Conservation (phyloP, 2,113 vertebrate genomes). For the Misgurnus mizolepis region DNA sequence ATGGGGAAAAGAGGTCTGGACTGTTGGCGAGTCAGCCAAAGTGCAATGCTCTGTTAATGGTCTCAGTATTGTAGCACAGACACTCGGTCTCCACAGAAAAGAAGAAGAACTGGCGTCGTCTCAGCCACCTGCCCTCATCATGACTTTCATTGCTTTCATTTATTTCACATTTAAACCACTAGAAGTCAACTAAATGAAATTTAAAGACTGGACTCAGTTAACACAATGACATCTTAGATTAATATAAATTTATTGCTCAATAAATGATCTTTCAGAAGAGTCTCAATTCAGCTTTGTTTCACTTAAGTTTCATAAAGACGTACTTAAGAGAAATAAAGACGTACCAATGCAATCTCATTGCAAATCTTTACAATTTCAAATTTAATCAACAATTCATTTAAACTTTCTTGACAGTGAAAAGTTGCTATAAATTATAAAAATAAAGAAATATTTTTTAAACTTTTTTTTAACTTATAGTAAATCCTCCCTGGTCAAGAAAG, state of each 20-base stretch:
- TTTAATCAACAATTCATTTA: too few relatives aligned
- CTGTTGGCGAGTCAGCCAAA: constrained; percentile 79
- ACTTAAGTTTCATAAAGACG: too few relatives aligned
- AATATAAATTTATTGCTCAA: background rate
- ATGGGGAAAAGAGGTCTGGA: constrained; percentile 56
- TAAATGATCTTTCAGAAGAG: too few relatives aligned
- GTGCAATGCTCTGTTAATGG: constrained; percentile 75
- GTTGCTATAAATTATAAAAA: too few relatives aligned
- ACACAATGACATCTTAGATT: background rate
- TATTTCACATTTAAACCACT: background rate
- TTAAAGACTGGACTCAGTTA: background rate
- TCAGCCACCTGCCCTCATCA: constrained; percentile 6
- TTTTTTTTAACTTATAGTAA: too few relatives aligned
- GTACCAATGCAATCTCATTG: too few relatives aligned
- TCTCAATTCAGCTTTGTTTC: too few relatives aligned
- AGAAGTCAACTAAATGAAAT: background rate
- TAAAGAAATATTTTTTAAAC: too few relatives aligned
- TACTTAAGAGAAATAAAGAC: too few relatives aligned
- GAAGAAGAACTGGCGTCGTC: background rate
- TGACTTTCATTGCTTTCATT: background rate
- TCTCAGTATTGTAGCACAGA: constrained; percentile 64
- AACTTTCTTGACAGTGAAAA: too few relatives aligned
- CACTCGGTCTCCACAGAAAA: constrained; percentile 63
- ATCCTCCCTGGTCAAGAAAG: too few relatives aligned
- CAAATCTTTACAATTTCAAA: too few relatives aligned